phyloP scores from a whole-genome alignment of 2,113 vertebrate species.

The Burhinus oedicnemus region DNA sequence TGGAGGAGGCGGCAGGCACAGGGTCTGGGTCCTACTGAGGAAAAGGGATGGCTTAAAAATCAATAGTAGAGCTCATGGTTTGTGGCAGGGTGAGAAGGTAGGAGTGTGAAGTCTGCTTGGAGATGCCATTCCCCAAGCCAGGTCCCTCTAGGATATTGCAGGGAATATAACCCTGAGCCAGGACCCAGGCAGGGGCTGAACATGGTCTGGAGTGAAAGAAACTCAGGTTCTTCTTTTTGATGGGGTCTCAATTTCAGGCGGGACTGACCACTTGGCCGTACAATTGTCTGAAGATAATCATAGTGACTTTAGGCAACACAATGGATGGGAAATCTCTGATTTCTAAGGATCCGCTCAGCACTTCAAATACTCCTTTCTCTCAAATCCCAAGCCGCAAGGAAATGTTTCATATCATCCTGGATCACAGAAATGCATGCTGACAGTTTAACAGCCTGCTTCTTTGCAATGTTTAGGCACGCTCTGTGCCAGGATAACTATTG shows the following conservation, averaged over 20 bases:
- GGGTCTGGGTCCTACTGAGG: background rate
- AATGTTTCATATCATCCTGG: background rate
- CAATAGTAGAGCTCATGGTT: background rate
- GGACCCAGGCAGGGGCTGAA: background rate
- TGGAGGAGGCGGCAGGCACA: background rate
- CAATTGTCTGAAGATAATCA: background rate
- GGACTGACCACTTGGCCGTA: background rate
- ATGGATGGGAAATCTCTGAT: background rate
- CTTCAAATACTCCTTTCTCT: background rate
- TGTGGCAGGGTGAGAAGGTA: background rate
- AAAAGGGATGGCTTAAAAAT: background rate
- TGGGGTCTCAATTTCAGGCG: background rate
- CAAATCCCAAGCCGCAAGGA: background rate
- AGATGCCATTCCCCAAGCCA: background rate
- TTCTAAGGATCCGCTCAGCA: background rate
- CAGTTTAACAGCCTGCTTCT: slow-evolving; percentile 27
- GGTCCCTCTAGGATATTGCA: background rate
- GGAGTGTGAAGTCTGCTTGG: background rate
- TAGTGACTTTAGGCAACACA: background rate
- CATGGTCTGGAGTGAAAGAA: background rate
- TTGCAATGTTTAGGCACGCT: background rate
- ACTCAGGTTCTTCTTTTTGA: background rate
- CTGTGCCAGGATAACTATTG: slow-evolving; percentile 15
- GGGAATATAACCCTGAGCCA: background rate
- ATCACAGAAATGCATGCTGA: slow-evolving; percentile 5